A percentile compares a stretch with the other conserved stretches of the same genome.
phyloP scores from a whole-genome alignment of 2,797 vertebrate genomes.

The Leucoraja ocellata region DNA sequence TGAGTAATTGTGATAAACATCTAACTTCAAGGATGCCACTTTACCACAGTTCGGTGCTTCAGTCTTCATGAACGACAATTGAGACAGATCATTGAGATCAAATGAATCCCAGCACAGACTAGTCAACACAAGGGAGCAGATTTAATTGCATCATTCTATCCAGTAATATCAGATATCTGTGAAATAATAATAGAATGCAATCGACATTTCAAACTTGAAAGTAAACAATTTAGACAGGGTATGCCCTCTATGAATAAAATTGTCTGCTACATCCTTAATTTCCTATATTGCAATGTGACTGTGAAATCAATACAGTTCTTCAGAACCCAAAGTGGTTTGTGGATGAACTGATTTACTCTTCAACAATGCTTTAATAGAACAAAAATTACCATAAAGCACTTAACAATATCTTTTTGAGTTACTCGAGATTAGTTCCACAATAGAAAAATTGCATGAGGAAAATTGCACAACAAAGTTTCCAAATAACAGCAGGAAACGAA shows the following conservation, averaged over 20 bases:
- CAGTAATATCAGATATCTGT: background rate
- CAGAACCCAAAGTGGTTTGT: background rate
- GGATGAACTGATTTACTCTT: background rate
- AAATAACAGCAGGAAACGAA: background rate
- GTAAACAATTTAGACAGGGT: too few relatives aligned
- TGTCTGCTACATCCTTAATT: background rate
- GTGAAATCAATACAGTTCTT: background rate
- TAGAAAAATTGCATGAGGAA: background rate
- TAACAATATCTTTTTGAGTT: background rate
- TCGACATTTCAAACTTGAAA: background rate
- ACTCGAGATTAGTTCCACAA: too few relatives aligned
- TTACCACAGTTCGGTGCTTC: background rate
- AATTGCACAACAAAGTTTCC: background rate
- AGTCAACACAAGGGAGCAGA: background rate
- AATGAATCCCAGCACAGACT: background rate
- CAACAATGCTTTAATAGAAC: background rate
- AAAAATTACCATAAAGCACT: background rate
- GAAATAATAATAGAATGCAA: background rate
- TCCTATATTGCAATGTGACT: background rate
- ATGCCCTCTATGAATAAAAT: background rate
- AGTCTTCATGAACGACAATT: background rate
- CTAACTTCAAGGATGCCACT: background rate
- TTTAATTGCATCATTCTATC: background rate
- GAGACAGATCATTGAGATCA: background rate
- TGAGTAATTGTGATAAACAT: background rate